Percentiles rank a stretch among this genome's conserved stretches.
These are phyloP conservation scores for Sinelater perroti DNA, from an alignment of 2,888 invertebrate genomes.

Conservation along the genomic window DNA sequence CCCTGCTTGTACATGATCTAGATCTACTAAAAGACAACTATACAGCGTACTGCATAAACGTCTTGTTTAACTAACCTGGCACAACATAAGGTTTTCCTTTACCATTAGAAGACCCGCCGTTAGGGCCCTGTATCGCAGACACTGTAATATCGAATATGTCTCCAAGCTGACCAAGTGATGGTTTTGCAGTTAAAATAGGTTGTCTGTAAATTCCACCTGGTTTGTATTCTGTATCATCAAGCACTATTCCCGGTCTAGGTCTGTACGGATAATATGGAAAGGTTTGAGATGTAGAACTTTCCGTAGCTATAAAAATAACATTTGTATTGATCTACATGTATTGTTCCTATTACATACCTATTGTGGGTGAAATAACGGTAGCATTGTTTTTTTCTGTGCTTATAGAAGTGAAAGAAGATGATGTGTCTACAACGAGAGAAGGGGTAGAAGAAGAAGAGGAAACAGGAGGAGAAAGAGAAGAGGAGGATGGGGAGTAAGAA, in stretches of 20 bases:
- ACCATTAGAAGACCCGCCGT: conserved; percentile 63
- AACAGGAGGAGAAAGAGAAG: too few relatives aligned
- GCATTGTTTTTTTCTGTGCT: conserved; percentile 20
- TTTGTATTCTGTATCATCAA: conserved; percentile 84
- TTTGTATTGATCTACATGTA: too few relatives aligned
- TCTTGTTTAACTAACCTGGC: conserved; percentile 57
- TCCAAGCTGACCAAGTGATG: conserved; percentile 67
- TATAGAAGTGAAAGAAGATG: conserved; percentile 17
- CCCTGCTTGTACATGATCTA: conserved; percentile 65
- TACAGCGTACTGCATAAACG: neutral
- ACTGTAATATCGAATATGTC: conserved; percentile 90
- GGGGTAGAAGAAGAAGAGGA: too few relatives aligned
- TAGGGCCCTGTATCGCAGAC: conserved; percentile 86
- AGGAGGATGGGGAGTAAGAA: too few relatives aligned
- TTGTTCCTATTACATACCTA: too few relatives aligned
- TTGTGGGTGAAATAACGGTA: neutral
- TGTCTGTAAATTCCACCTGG: conserved; percentile 65
- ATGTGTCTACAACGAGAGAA: too few relatives aligned
- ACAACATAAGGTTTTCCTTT: conserved; percentile 64
- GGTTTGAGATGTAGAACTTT: conserved; percentile 52
- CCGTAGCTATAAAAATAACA: conserved; percentile 12
- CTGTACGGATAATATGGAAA: conserved; percentile 71
- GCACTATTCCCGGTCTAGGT: conserved; percentile 84
- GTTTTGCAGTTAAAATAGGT: conserved; percentile 57
- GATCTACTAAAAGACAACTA: conserved; percentile 64